A percentile compares a stretch with the other conserved stretches of the same genome.
These are phyloP conservation scores for Simalia tracyae DNA, from an alignment of 2,797 vertebrate species.

Conservation along the genomic window DNA sequence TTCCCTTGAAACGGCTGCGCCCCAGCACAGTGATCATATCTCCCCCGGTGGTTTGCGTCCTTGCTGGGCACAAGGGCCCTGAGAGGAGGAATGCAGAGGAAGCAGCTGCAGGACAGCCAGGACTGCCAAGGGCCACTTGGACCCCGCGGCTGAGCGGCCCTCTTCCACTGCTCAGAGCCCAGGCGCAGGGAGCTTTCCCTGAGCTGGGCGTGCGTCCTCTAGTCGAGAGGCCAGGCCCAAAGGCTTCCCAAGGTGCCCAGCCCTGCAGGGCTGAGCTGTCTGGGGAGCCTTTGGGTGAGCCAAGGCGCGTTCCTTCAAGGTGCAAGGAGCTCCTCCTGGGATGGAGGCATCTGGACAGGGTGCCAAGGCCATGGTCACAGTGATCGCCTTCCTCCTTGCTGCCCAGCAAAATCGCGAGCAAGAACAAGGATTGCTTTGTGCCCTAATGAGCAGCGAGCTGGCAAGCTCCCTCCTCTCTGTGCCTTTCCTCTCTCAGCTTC, in stretches of 20 bases:
- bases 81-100: not conserved
- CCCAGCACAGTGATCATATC: too few species aligned
- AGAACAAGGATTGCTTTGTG: slow-evolving; percentile 29
- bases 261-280: not conserved
- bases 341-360: too few species aligned
- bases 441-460: not conserved
- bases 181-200: not conserved
- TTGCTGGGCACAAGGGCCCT: not conserved
- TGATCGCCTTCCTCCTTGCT: not conserved
- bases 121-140: not conserved
- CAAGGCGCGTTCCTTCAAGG: not conserved
- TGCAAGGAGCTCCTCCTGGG: too few species aligned
- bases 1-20: not conserved
- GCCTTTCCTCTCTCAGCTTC: not conserved
- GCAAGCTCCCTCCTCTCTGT: not conserved
- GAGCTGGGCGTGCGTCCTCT: not conserved
- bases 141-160: too few species aligned
- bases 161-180: too few species aligned
- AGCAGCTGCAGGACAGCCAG: too few species aligned
- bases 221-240: not conserved
- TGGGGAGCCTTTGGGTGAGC: not conserved
- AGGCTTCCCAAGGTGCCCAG: not conserved
- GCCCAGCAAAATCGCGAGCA: not conserved
- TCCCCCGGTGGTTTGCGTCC: not conserved
- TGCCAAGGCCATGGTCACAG: not conserved